These are phyloP conservation scores for Echiichthys vipera DNA, from an alignment of 2,797 vertebrate genomes.

Conservation along the genomic window DNA sequence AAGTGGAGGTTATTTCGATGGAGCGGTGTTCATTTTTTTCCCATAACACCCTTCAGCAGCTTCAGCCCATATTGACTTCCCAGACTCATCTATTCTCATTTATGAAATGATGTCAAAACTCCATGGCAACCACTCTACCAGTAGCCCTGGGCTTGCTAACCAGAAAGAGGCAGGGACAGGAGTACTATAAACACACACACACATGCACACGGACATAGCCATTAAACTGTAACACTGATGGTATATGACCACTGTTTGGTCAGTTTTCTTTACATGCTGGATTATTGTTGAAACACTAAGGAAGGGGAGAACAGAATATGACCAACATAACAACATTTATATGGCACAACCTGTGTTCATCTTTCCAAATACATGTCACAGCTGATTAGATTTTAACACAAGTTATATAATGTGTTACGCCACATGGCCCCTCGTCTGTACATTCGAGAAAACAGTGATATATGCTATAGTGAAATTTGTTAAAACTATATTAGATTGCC, in stretches of 20 bases:
- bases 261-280: slow-evolving; percentile 37
- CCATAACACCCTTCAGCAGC: slow-evolving; percentile 75
- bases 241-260: slow-evolving; percentile 44
- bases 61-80: slow-evolving; percentile 76
- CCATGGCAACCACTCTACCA: slow-evolving; percentile 77
- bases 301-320: slow-evolving; percentile 4
- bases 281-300: slow-evolving; percentile 40
- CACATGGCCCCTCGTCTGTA: not conserved
- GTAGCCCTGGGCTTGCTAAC: slow-evolving; percentile 70
- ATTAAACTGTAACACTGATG: slow-evolving; percentile 49
- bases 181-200: slow-evolving; percentile 19
- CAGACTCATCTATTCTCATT: slow-evolving; percentile 82
- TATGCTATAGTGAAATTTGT: slow-evolving; percentile 9
- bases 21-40: slow-evolving; percentile 59
- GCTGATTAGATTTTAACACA: slow-evolving; percentile 21
- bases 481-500: not conserved
- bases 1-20: slow-evolving; percentile 70
- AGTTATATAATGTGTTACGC: slow-evolving; percentile 12
- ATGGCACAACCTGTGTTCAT: slow-evolving; percentile 20
- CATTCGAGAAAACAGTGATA: slow-evolving; percentile 11
- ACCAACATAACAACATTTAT: slow-evolving; percentile 14
- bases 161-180: slow-evolving; percentile 52
- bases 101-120: slow-evolving; percentile 82
- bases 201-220: slow-evolving; percentile 10
- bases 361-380: slow-evolving; percentile 8